Conservation (phyloP, 2,797 vertebrate genomes). For the Sebastes variabilis region DNA sequence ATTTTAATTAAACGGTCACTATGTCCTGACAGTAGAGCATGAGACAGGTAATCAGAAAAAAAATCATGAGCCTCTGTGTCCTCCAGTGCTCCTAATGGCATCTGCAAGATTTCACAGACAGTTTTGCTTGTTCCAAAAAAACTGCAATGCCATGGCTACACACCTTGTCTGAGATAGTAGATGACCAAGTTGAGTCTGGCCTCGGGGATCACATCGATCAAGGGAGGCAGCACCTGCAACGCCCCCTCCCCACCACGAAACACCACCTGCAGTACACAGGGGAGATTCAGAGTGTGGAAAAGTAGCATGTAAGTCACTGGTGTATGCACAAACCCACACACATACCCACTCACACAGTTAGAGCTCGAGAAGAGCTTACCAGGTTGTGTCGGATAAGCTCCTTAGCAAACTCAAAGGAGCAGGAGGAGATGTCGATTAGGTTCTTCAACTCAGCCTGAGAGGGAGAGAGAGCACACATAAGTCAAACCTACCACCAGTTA, state of each 20-base stretch:
- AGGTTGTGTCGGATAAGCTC: constrained; percentile 98
- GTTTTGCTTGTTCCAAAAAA: constrained; percentile 4
- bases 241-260: constrained; percentile 97
- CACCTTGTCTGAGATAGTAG: constrained; percentile 97
- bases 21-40: no score
- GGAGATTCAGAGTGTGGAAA: constrained; percentile 11
- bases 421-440: constrained; percentile 91
- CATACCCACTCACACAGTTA: background rate
- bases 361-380: constrained; percentile 77
- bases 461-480: background rate
- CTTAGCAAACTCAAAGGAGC: constrained; percentile 97
- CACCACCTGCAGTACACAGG: constrained; percentile 86
- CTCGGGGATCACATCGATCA: constrained; percentile 97
- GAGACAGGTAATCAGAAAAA: no score
- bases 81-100: no score
- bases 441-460: constrained; percentile 94
- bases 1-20: no score
- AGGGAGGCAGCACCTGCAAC: constrained; percentile 91
- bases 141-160: background rate
- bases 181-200: constrained; percentile 97
- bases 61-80: no score
- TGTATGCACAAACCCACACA: background rate
- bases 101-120: no score
- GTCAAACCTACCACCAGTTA: background rate
- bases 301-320: background rate